Evolutionary conservation across 1,140 invertebrate genomes (phyloP), one percentile per base, ranked within the genome.

Genomic region (Diorhabda sublineata): DNA sequence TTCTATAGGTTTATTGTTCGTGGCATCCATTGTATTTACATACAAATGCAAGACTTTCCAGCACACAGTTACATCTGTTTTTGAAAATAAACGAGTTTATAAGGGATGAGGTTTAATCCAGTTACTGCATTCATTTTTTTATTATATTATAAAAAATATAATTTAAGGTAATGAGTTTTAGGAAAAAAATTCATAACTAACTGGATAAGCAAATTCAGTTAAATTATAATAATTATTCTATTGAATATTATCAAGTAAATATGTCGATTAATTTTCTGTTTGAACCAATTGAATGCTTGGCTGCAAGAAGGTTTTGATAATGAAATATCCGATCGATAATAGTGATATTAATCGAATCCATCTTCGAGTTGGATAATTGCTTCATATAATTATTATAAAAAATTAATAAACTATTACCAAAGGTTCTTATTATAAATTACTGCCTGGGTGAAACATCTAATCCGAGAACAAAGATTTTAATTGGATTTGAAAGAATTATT

Each of bases 401-500:
- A 8, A 11, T n/a, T 9, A 62, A 62, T 62, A 62, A 62, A 42
- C 45, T 62, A 62, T 62, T 62, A 62, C 61, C 47, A 62, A 62
- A 52, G 47, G 8, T 44, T 62, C 61, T 45, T 62, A 61, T n/a
- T 42, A 62, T 62, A 44, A 62, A 62, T 62, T 62, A 11, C 8
- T 42, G 58, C 26, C 42, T 60, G 45, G 42, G n/a, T 45, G n/a
- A 62, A 42, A 44, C 44, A 62, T 62, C 26, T 61, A 44, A 43
- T 43, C 42, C 7, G 61, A 11, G n/a, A 8, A 44, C 61, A 45
- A 62, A 44, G 8, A 11, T 5, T 45, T 43, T 47, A 47, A 62
- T 9, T 62, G 61, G 61, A 62, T 44, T 44, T 62, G 61, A 62
- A 62, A 62, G 43, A 62, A 62, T 8, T 44, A 62, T 62, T 62